These are phyloP conservation scores for Alethe diademata DNA, from an alignment of 2,113 vertebrate species.

Conservation along the genomic window DNA sequence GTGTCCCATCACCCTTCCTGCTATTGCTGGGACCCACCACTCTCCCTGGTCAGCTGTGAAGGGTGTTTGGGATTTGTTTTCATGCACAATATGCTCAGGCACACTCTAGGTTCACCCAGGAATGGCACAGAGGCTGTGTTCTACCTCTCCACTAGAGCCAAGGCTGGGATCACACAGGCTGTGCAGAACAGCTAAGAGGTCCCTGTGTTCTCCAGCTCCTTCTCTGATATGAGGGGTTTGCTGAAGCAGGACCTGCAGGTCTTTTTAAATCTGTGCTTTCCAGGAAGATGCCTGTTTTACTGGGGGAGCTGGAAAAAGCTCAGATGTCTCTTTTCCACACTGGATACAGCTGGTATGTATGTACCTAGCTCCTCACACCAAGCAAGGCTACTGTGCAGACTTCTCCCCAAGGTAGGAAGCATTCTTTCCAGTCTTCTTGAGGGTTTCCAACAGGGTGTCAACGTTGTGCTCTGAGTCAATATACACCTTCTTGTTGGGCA, in stretches of 20 bases:
- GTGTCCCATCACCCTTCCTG: neutral
- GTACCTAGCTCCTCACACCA: neutral
- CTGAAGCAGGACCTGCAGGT: neutral
- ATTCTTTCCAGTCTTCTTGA: slow-evolving; percentile 91
- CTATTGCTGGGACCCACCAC: neutral
- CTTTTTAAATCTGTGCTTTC: neutral
- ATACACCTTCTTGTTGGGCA: slow-evolving; percentile 90
- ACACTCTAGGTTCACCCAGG: neutral
- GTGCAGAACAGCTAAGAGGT: neutral
- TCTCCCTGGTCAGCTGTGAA: neutral
- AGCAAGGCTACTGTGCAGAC: neutral
- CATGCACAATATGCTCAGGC: neutral
- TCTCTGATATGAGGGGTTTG: neutral
- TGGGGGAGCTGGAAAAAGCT: neutral
- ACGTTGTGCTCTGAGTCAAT: slow-evolving; percentile 84
- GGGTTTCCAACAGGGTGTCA: slow-evolving; percentile 81
- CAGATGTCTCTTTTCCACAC: neutral
- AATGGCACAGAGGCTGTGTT: neutral
- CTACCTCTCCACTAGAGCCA: neutral
- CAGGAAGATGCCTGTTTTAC: neutral
- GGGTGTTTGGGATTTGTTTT: neutral
- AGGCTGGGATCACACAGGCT: neutral
- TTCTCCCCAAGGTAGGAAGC: slow-evolving; percentile 83
- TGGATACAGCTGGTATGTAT: neutral
- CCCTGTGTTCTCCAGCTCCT: neutral